phyloP scores from a whole-genome alignment of 1,140 invertebrate species.

The Drosophila biarmipes region DNA sequence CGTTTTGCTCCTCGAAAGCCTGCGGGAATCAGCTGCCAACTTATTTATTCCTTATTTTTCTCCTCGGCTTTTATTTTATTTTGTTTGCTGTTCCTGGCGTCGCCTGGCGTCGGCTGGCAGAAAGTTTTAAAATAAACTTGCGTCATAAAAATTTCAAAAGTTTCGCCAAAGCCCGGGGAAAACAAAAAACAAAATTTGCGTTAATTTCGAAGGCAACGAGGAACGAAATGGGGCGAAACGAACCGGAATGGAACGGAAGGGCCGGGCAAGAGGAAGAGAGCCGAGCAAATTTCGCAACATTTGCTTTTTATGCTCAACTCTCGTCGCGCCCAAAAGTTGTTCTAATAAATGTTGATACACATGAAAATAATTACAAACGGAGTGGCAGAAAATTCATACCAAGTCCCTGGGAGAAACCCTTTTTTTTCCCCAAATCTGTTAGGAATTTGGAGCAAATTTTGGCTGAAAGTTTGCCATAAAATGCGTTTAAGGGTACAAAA shows the following conservation, averaged over 20 bases:
- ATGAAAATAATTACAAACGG: slow-evolving; percentile 32
- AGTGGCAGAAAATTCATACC: background rate
- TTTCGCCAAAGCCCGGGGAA: slow-evolving; percentile 46
- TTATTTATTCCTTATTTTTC: slow-evolving; percentile 51
- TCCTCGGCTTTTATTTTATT: slow-evolving; percentile 21
- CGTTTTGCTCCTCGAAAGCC: slow-evolving; percentile 22
- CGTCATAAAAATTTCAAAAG: slow-evolving; percentile 78
- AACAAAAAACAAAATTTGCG: slow-evolving; percentile 34
- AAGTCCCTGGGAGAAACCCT: background rate
- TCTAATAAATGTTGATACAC: slow-evolving; percentile 32
- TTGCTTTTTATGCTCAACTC: slow-evolving; percentile 35
- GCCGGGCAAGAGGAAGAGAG: background rate
- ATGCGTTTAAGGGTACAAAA: too few relatives aligned
- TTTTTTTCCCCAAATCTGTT: slow-evolving; percentile 5
- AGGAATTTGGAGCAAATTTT: background rate
- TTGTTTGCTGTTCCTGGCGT: slow-evolving; percentile 26
- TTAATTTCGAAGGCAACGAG: slow-evolving; percentile 27
- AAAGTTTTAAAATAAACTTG: slow-evolving; percentile 82
- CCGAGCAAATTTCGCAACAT: slow-evolving; percentile 29
- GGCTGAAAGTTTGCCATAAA: background rate
- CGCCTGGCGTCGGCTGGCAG: slow-evolving; percentile 58
- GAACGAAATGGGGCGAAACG: slow-evolving; percentile 39
- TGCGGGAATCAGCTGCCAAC: slow-evolving; percentile 72
- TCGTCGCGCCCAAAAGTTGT: slow-evolving; percentile 22
- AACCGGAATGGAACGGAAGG: slow-evolving; percentile 24